These are phyloP conservation scores for Xenopus petersii DNA, from an alignment of 2,797 vertebrate species.

Conservation along the genomic window DNA sequence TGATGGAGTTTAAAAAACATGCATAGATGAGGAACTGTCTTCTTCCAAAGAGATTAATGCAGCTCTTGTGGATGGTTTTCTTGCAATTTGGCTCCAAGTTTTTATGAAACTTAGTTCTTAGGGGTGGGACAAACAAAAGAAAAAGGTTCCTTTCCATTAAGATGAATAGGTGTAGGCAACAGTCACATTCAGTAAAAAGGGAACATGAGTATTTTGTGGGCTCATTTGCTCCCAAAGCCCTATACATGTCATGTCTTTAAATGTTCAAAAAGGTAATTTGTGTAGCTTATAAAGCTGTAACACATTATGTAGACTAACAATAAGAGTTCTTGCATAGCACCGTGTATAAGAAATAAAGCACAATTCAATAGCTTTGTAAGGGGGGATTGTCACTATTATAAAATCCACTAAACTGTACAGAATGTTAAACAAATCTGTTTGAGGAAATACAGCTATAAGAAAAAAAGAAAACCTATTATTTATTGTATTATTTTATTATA, in stretches of 20 bases:
- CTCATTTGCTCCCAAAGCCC: neutral
- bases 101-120: conserved; percentile 29
- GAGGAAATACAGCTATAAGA: no score
- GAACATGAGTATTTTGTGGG: neutral
- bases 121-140: conserved; percentile 1
- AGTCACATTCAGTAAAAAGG: neutral
- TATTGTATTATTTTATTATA: no score
- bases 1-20: conserved; percentile 44
- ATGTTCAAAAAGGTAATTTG: no score
- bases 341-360: no score
- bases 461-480: no score
- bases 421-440: no score
- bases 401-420: no score
- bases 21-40: conserved; percentile 35
- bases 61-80: conserved; percentile 34
- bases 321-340: no score
- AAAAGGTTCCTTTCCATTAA: conserved; percentile 16
- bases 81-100: conserved; percentile 43
- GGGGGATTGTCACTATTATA: no score
- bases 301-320: no score
- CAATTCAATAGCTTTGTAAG: no score
- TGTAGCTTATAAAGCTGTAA: no score
- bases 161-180: conserved; percentile 9
- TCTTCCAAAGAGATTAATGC: conserved; percentile 38
- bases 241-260: neutral